Base-by-base conservation (phyloP, 2,888 invertebrate species). In the Junonia oenone region DNA sequence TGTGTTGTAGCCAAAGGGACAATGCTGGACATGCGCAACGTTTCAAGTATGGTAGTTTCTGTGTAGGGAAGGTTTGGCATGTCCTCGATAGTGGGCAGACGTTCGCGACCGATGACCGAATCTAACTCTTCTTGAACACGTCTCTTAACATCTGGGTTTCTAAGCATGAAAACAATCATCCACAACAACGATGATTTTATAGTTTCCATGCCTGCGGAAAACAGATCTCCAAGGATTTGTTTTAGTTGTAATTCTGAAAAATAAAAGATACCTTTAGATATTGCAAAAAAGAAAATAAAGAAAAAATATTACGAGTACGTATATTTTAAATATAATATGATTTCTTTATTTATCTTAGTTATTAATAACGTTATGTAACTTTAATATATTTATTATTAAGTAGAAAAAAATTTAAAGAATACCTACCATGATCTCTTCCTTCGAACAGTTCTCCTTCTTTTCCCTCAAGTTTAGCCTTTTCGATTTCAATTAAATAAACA, bases 181-280 rank as follows among this genome's bases (percentile, higher is more conserved):
- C 97, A 98, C 60, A 96, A 92, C 35, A 98, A 82, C 0, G 97
- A 96, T 9, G 96, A 97, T 75, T 97, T 97, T 59, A 97, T 96
- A 0, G 97, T 97, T 81, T 98, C 98, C 95, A 97, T 96, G 19
- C 97, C 97, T 51, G 97, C 97, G 9, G 96, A 96, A 86, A 97
- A 97, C 35, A 98, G 90, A 76, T 98, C 98, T 13, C 96, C 96
- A 69, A 98, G 93, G 55, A 97, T 95, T 89, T 98, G 98, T 70
- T 97, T 96, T 72, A 98, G 92, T 85, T 98, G 98, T 52, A 96
- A 93, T 91, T 97, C 97, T 96, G 89, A 46, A 81, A 83, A 62
- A 2, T 17, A n/a, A 22, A n/a, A 43, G 2, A 13, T 14, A 2
- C 5, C 9, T 40, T 38, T 11, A 5, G n/a, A n/a, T n/a, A n/a